Base-by-base conservation (phyloP, 2,888 invertebrate species). In the Drosophila leonis region DNA sequence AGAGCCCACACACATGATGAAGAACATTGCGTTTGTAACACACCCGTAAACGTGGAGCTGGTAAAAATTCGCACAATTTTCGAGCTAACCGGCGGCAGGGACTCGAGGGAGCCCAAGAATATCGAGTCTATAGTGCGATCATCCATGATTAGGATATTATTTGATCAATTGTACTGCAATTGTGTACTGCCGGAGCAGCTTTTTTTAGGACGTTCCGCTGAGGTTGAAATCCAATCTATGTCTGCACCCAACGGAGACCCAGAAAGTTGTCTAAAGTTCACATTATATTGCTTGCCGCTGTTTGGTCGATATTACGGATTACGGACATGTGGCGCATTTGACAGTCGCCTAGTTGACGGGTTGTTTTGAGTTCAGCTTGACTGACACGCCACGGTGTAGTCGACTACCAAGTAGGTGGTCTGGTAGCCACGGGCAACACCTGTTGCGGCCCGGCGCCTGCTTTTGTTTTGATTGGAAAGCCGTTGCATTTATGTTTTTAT, bases 11-110 rank as follows among this genome's bases (percentile, higher is more conserved):
- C 60, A 80, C 70, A 74, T 46, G 64, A 41, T 35, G 46, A 7
- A 7, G 0, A 18, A 29, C 35, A 55, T 52, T n/a, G 20, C 31
- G 10, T 24, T 44, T 24, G 10, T 68, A 55, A 85, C 82, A 93
- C 94, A 98, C 98, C 99, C 90, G 99, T 99, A 91, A 99, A 99
- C 0, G 99, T 99, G 0, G 99, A 99, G 91, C 98, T 98, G 72
- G 98, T 99, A 92, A 99, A 99, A 88, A 99, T 99, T 82, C 99
- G 95, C 31, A 99, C 99, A 90, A 99, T 98, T 94, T 98, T 99
- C 46, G 99, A 99, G 93, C 98, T 98, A 76, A 99, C 98, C 0
- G 98, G 97, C 0, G 99, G 99, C 82, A 99, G 94, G 56, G 96
- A 95, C 92, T 97, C 97, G 82, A 98, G 93, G 0, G 97, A 97